Conservation (phyloP, 2,797 vertebrate genomes). For the Trachops cirrhosus region DNA sequence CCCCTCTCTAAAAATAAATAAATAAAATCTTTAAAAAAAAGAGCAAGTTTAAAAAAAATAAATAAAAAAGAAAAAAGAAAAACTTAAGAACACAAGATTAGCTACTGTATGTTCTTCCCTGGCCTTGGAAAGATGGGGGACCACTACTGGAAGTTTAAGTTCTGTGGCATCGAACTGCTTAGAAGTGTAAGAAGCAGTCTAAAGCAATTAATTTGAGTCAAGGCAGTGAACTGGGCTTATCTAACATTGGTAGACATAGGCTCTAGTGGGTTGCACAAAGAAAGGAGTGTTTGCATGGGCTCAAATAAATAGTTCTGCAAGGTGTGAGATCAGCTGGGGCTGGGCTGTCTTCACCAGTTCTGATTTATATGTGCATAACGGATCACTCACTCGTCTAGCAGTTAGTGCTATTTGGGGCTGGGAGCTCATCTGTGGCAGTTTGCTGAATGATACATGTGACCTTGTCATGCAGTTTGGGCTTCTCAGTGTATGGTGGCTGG, state of each 20-base stretch:
- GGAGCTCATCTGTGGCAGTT: neutral
- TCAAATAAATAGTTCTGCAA: neutral
- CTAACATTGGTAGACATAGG: neutral
- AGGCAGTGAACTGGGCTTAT: neutral
- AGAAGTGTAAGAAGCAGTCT: neutral
- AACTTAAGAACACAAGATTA: neutral
- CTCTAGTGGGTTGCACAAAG: neutral
- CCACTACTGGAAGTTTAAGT: neutral
- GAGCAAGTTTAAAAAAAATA: too few relatives aligned
- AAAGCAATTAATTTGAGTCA: neutral
- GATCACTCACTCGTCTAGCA: neutral
- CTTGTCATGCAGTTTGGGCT: neutral
- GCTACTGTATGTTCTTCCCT: accelerated
- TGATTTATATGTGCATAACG: neutral
- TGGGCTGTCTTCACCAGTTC: neutral
- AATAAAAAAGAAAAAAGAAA: neutral
- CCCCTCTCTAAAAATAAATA: too few relatives aligned
- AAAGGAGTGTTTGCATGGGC: accelerated
- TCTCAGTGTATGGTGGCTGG: neutral
- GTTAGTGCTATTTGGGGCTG: neutral
- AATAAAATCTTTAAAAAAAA: too few relatives aligned
- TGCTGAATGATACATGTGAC: neutral
- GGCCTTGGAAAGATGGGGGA: neutral
- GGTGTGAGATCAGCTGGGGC: neutral
- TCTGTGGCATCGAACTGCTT: neutral